phyloP scores from a whole-genome alignment of 2,888 invertebrate genomes.

The Calameuta pallipes region DNA sequence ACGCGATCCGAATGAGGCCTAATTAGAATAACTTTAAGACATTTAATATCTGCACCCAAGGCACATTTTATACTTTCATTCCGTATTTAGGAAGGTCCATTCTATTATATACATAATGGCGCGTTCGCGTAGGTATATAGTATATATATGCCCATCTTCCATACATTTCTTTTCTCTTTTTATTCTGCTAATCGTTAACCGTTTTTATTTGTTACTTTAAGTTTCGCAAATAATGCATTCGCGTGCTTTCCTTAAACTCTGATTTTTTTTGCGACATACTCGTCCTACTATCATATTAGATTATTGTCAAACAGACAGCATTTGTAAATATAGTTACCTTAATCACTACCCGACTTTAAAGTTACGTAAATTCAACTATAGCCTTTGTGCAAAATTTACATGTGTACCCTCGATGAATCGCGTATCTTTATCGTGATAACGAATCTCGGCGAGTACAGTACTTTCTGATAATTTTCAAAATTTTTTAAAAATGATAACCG shows the following conservation, averaged over 20 bases:
- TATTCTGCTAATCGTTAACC: not conserved
- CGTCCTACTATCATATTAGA: slow-evolving; percentile 45
- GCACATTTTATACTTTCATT: slow-evolving; percentile 66
- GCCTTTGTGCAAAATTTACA: slow-evolving; percentile 64
- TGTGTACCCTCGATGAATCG: slow-evolving; percentile 17
- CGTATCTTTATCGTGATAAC: slow-evolving; percentile 2
- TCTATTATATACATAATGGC: slow-evolving; percentile 22
- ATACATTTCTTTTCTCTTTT: not conserved
- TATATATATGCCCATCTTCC: not conserved
- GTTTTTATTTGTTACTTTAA: not conserved
- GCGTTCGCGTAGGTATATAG: slow-evolving; percentile 9
- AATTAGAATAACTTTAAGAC: slow-evolving; percentile 39
- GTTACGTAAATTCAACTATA: slow-evolving; percentile 53
- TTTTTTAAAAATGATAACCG: slow-evolving; percentile 2
- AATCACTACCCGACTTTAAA: slow-evolving; percentile 34
- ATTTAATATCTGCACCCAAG: slow-evolving; percentile 61
- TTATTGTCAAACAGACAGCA: slow-evolving; percentile 66
- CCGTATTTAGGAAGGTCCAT: slow-evolving; percentile 44
- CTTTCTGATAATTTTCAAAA: not conserved
- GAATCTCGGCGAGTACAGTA: not conserved
- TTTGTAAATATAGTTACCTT: slow-evolving; percentile 46
- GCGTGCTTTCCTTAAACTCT: not conserved
- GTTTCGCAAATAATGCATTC: not conserved
- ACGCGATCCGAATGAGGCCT: slow-evolving; percentile 38
- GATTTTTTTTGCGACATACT: not conserved